Evolutionary conservation across 1,140 invertebrate genomes (phyloP), one percentile per base, ranked within the genome.

Genomic region (Nymphalis io): DNA sequence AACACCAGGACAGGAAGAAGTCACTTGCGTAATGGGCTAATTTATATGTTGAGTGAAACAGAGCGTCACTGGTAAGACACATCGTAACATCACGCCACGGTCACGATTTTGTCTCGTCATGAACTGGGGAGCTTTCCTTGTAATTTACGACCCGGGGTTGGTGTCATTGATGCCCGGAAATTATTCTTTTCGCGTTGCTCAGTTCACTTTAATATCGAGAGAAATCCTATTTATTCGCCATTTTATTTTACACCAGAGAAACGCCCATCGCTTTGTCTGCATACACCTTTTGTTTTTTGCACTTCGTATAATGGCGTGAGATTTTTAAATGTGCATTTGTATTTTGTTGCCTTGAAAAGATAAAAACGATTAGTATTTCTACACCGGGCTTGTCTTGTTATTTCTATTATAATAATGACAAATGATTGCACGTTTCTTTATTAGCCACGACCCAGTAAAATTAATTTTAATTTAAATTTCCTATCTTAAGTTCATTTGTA

Each of bases 141-240:
- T 76, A 76, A 76, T 72, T 75, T 75, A 71, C 58, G 69, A 68
- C 48, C 44, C 51, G 42, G 60, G 51, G 70, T 66, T 46, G 68
- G 53, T 71, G 76, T 44, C 65, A 70, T 70, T 78, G 73, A 78
- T 71, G 65, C 48, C 76, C 70, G 76, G 73, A 75, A 75, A 78
- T 75, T 78, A 75, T 78, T 78, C 73, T 78, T 75, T 78, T 78
- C 70, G 68, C 73, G 61, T 71, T 67, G 61, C 70, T 71, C 68
- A 72, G 63, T 75, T 72, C 68, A 70, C 70, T 69, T 69, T 72
- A 72, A 77, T 70, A 75, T 60, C 57, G 64, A 70, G 55, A 72
- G 65, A 75, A 68, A 69, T 61, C 38, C 67, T 75, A 72, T 72
- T 67, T 72, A 51, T 60, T 51, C 18, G 18, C 8, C 39, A 33